Percentiles rank a stretch among this genome's conserved stretches.
Conservation (phyloP, 2,888 invertebrate genomes). For the Heliconius sara region DNA sequence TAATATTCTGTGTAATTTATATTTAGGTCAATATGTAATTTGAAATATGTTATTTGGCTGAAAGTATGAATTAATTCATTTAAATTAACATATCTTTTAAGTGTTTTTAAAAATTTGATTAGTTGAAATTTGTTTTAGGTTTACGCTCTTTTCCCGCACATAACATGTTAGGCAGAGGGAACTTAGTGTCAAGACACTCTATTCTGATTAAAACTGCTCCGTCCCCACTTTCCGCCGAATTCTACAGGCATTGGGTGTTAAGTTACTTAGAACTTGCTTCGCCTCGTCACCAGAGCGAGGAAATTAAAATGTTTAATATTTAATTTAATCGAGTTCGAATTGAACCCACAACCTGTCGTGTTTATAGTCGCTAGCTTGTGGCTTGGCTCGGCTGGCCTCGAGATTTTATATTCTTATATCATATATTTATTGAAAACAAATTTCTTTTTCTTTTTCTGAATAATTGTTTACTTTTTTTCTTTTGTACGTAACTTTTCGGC, state of each 20-base stretch:
- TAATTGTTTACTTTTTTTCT: neutral
- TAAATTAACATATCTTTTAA: neutral
- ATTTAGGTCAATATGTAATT: neutral
- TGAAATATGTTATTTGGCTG: neutral
- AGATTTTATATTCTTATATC: neutral
- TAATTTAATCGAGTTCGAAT: neutral
- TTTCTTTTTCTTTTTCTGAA: too few relatives aligned
- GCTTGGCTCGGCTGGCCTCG: neutral
- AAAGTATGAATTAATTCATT: neutral
- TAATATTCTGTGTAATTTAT: constrained; percentile 13
- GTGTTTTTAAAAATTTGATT: neutral
- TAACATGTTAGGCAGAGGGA: neutral
- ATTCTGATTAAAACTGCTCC: neutral
- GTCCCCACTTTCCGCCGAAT: neutral
- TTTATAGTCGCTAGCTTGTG: neutral
- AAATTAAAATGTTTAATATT: too few relatives aligned
- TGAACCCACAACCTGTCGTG: neutral
- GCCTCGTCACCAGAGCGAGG: neutral
- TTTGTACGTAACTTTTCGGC: neutral
- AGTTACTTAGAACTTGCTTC: neutral
- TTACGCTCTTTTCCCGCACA: neutral
- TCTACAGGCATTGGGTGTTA: neutral
- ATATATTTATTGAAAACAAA: neutral
- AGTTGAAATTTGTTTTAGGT: neutral
- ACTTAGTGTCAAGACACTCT: neutral